Conservation (phyloP, 2,797 vertebrate species). For the Decapterus maruadsi region DNA sequence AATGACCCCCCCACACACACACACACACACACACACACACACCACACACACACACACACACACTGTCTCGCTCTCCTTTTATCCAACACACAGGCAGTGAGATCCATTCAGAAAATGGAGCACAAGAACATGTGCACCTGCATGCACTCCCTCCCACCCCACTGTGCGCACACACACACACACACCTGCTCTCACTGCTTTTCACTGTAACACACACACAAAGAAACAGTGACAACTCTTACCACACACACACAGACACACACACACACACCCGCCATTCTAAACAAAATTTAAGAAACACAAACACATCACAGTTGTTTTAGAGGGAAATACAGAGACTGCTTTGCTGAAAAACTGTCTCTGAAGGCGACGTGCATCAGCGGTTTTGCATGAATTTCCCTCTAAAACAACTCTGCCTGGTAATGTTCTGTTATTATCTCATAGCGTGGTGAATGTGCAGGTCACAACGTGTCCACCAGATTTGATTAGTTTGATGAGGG, state of each 20-base stretch:
- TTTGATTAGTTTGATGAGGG: too few species aligned
- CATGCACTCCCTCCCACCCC: background rate
- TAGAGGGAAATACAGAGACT: too few species aligned
- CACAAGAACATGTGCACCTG: slow-evolving; percentile 39
- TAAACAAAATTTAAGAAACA: background rate
- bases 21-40: background rate
- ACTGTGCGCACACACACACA: background rate
- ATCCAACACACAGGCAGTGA: slow-evolving; percentile 8
- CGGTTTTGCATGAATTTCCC: too few species aligned
- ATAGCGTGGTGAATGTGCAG: too few species aligned
- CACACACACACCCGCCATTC: background rate
- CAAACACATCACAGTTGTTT: too few species aligned
- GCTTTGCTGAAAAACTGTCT: too few species aligned
- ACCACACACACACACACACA: background rate
- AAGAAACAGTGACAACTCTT: slow-evolving; percentile 5
- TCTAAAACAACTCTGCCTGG: too few species aligned
- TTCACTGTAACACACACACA: slow-evolving; percentile 17
- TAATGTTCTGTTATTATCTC: too few species aligned
- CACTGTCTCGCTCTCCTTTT: background rate
- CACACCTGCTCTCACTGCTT: slow-evolving; percentile 37
- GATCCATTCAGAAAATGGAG: slow-evolving; percentile 15
- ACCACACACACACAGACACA: background rate
- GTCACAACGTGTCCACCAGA: too few species aligned
- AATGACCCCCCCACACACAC: background rate
- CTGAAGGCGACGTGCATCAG: too few species aligned